Percentiles rank a stretch among this genome's conserved stretches.
These are phyloP conservation scores for Magallana gigas DNA, from an alignment of 1,140 invertebrate genomes.

Conservation along the genomic window DNA sequence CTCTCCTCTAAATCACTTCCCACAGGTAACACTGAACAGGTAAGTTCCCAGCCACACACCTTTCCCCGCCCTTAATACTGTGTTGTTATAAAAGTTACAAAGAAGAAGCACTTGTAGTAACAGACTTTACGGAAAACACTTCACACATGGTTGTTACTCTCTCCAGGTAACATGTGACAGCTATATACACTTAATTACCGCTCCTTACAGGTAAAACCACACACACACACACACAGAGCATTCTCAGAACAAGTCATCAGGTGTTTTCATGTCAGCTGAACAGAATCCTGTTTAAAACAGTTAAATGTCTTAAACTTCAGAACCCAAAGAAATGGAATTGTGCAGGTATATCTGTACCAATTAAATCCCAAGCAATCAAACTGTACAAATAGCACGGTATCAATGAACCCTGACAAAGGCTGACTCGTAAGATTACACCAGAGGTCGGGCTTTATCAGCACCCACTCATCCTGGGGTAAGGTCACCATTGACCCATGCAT, in stretches of 20 bases:
- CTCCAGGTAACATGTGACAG: slow-evolving; percentile 20
- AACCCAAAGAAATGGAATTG: not conserved
- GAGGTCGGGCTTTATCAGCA: not conserved
- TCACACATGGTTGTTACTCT: not conserved
- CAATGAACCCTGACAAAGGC: not conserved
- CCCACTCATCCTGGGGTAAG: not conserved
- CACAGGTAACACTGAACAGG: slow-evolving; percentile 3
- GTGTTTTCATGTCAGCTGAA: not conserved
- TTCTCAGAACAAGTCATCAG: not conserved
- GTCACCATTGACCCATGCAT: not conserved
- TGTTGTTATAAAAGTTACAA: not conserved
- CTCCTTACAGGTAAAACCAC: not conserved
- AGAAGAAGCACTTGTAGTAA: not conserved
- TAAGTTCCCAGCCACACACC: not conserved
- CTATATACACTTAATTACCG: slow-evolving; percentile 5
- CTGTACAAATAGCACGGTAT: not conserved
- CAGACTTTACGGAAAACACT: not conserved
- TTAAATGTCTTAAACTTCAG: too few relatives aligned
- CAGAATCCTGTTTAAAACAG: too few relatives aligned
- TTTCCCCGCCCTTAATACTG: not conserved
- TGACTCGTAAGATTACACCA: not conserved
- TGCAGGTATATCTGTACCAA: not conserved
- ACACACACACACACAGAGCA: not conserved
- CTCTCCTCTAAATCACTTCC: not conserved
- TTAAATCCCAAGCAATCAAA: not conserved